Evolutionary conservation across 2,888 invertebrate genomes (phyloP), one percentile per base, ranked within the genome.

Genomic region (Lithosia quadra): DNA sequence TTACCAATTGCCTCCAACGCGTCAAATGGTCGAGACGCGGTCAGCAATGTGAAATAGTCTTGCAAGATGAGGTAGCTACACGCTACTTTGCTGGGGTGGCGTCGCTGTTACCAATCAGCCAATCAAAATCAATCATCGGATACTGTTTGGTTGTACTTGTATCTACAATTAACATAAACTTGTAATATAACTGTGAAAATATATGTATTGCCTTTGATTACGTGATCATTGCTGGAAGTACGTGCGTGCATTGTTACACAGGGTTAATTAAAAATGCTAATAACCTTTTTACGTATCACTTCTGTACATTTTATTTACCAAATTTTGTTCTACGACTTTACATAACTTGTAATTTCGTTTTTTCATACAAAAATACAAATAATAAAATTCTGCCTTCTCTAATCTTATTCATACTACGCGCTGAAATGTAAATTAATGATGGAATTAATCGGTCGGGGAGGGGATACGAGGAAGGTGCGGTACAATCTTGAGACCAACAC

Each of bases 121-220:
- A 95, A 94, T 95, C 95, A 93, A 94, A 95, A 94, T 95, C 95
- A 92, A 95, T 91, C 94, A 95, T 94, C 93, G 94, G 94, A 92
- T 91, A 93, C 89, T 95, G 93, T 94, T 95, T 95, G 84, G 92
- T 90, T 91, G 94, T 90, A 95, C 95, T 90, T 91, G 94, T 90
- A 95, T 95, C 95, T 95, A 95, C 90, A 95, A 95, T 94, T 93
- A 94, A 94, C 86, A 94, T 88, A 94, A 92, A 92, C 78, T 84
- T 92, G 87, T 90, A 89, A 89, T 84, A 87, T 86, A 91, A 86
- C 89, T 86, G 74, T 76, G 69, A 77, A 79, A 82, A 74, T 69
- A 80, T 60, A 78, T 69, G 66, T 70, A 69, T 73, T 74, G 65
- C 75, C 76, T 77, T 79, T 79, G 62, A 67, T 33, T 53, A 34